phyloP scores from a whole-genome alignment of 2,797 vertebrate genomes.

The Hydrocynus forskahlii region DNA sequence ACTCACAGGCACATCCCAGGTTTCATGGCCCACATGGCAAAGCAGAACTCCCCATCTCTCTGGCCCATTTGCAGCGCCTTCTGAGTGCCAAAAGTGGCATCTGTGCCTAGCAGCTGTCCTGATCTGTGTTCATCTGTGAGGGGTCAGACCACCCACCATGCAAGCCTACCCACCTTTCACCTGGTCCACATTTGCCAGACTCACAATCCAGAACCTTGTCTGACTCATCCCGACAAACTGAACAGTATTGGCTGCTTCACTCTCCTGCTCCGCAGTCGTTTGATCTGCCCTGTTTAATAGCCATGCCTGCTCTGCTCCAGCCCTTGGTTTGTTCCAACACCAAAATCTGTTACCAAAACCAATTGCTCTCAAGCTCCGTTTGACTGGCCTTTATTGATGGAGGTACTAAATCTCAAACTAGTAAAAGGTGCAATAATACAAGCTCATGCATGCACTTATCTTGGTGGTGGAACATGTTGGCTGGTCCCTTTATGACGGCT shows the following conservation, averaged over 20 bases:
- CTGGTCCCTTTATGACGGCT: slow-evolving; percentile 33
- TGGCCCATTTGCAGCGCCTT: slow-evolving; percentile 41
- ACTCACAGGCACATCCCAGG: background rate
- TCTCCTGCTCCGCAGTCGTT: background rate
- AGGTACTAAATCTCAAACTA: slow-evolving; percentile 4
- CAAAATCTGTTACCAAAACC: background rate
- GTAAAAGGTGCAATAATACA: slow-evolving; percentile 27
- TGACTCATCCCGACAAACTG: background rate
- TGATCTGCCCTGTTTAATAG: slow-evolving; percentile 28
- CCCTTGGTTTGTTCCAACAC: background rate
- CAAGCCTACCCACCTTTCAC: slow-evolving; percentile 45
- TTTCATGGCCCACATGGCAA: background rate
- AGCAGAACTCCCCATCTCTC: slow-evolving; percentile 31
- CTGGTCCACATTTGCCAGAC: slow-evolving; percentile 42
- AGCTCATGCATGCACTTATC: background rate
- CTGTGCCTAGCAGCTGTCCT: slow-evolving; percentile 72
- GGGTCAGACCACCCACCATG: slow-evolving; percentile 57
- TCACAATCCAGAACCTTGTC: background rate
- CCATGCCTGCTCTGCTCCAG: background rate
- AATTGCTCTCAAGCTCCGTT: background rate
- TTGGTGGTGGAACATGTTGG: slow-evolving; percentile 33
- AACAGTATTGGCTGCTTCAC: background rate
- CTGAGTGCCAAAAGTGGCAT: slow-evolving; percentile 66
- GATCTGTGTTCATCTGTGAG: slow-evolving; percentile 60
- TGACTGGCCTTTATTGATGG: background rate